Evolutionary conservation across 2,113 vertebrate genomes (phyloP), one percentile per base, ranked within the genome.

Genomic region (Malurus melanocephalus): DNA sequence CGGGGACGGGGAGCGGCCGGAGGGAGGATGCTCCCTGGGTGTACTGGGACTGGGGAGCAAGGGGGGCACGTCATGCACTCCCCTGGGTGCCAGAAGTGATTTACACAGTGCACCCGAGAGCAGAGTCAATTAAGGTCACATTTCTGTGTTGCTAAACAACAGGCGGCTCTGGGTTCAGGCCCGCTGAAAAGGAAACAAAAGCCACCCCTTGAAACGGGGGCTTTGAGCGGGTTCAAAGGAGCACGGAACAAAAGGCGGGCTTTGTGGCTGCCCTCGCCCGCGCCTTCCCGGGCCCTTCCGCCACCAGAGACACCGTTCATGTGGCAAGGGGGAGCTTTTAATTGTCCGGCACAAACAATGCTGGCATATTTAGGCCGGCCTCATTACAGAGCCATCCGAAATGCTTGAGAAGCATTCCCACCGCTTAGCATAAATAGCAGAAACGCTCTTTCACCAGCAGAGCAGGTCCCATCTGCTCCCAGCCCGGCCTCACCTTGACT

Each of bases 111-210:
- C 75, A 81, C 92, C 96, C 96, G 92, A 98, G 98, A 98, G 98
- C 97, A 98, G 97, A 99, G 98, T 99, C 98, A 98, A 99, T 99
- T 99, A 99, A 99, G 98, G 98, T 99, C 98, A 98, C 98, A 98
- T 99, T 98, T 99, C 98, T 98, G 97, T 98, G 98, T 98, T 97
- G 98, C 98, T 98, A 98, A 99, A 99, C 98, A 99, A 98, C 98
- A 98, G 98, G 96, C 95, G 91, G 98, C 98, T 96, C 95, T 94
- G 97, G 98, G 98, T 96, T 97, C 96, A 97, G 97, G 94, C 97
- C 96, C 66, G 93, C 97, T 98, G 98, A 98, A 98, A 99, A 98
- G 98, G 97, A 98, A 98, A 96, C 98, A 98, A 98, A 98, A 97
- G 98, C 97, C 97, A 98, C 98, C 98, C 98, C 98, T 97, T 98